A percentile compares a stretch with the other conserved stretches of the same genome.
These are phyloP conservation scores for Nomia melanderi DNA, from an alignment of 1,140 invertebrate species.

Conservation along the genomic window DNA sequence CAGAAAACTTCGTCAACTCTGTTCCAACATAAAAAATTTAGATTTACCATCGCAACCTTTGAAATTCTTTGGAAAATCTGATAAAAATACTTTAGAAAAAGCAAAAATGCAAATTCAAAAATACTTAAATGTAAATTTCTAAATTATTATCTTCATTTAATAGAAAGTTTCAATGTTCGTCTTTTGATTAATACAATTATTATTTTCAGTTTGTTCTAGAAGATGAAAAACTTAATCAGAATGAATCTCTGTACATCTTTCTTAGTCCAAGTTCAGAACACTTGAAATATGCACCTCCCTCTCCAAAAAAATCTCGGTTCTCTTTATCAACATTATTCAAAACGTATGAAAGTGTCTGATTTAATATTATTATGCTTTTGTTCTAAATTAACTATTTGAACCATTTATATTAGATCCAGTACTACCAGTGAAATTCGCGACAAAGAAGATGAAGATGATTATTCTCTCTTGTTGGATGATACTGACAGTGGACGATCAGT, in stretches of 20 bases:
- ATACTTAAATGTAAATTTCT: constrained; percentile 88
- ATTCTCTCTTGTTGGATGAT: constrained; percentile 86
- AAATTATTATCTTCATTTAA: not conserved
- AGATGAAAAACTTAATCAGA: constrained; percentile 92
- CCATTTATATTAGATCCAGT: constrained; percentile 62
- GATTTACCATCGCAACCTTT: constrained; percentile 90
- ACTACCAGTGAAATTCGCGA: constrained; percentile 79
- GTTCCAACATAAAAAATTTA: constrained; percentile 88
- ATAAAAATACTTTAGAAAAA: constrained; percentile 89
- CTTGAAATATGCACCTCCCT: constrained; percentile 88
- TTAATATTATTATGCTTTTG: not conserved
- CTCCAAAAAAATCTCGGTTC: constrained; percentile 91
- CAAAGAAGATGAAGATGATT: constrained; percentile 86
- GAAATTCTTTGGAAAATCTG: constrained; percentile 90
- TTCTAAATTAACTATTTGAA: not conserved
- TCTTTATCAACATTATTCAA: constrained; percentile 93
- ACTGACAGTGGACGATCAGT: constrained; percentile 70
- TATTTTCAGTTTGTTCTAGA: constrained; percentile 89
- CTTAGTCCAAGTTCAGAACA: constrained; percentile 94
- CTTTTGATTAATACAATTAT: constrained; percentile 28
- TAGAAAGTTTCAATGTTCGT: not conserved
- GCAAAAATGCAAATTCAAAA: constrained; percentile 91
- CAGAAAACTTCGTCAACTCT: constrained; percentile 90
- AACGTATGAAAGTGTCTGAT: constrained; percentile 81
- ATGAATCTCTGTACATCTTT: constrained; percentile 93